Percentiles rank a stretch among this genome's conserved stretches.
These are phyloP conservation scores for Cyclophora punctaria DNA, from an alignment of 2,888 invertebrate genomes.

Conservation along the genomic window DNA sequence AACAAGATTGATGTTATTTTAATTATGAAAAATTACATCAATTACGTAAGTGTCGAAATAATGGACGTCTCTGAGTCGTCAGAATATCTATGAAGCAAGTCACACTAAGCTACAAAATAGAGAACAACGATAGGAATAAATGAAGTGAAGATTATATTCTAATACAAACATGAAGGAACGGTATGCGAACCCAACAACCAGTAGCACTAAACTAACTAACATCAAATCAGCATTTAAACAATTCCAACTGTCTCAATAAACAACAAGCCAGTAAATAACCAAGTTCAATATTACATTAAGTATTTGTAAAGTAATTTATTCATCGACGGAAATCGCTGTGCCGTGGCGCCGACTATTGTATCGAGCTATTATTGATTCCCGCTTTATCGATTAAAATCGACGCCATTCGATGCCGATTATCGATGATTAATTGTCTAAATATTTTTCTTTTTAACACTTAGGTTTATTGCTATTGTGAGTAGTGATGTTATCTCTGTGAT, in stretches of 20 bases:
- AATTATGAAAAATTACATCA: too few relatives aligned
- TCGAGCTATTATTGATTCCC: conserved; percentile 6
- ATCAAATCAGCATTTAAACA: not conserved
- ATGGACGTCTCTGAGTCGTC: too few relatives aligned
- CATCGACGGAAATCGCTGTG: not conserved
- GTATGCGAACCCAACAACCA: too few relatives aligned
- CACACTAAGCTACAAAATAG: too few relatives aligned
- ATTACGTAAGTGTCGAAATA: too few relatives aligned
- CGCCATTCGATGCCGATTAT: conserved; percentile 3
- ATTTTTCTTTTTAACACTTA: not conserved
- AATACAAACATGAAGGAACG: too few relatives aligned
- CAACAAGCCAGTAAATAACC: not conserved
- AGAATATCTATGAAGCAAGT: too few relatives aligned
- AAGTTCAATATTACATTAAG: not conserved
- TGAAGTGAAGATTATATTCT: too few relatives aligned
- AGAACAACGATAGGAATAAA: too few relatives aligned
- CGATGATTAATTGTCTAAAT: conserved; percentile 4
- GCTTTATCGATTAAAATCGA: conserved; percentile 8
- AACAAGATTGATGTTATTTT: too few relatives aligned
- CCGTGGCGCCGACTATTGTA: conserved; percentile 7
- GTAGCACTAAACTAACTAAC: not conserved
- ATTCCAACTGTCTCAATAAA: not conserved
- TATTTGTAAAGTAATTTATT: not conserved
- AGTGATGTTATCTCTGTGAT: too few relatives aligned
- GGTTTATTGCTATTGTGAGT: too few relatives aligned